A percentile compares a stretch with the other conserved stretches of the same genome.
Evolutionary conservation across 2,797 vertebrate species (phyloP).

Genomic region (Pygocentrus nattereri): DNA sequence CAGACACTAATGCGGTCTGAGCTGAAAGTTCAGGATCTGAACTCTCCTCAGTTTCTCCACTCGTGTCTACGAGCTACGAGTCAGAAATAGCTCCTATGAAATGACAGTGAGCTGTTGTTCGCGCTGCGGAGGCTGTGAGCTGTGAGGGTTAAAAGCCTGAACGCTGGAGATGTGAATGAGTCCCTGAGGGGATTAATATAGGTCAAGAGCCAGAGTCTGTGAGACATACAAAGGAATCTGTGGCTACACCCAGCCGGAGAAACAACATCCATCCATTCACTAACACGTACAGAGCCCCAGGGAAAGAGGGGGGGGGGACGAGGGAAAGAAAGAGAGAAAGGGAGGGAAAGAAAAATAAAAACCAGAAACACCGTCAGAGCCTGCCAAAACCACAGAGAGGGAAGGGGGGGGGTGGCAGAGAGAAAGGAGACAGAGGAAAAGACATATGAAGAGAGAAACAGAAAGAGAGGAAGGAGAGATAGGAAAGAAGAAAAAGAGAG

Average conservation of each 20-base stretch:
- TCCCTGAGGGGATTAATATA: slow-evolving; percentile 48
- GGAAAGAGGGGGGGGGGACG: slow-evolving; percentile 8
- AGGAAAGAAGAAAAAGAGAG: too few relatives aligned
- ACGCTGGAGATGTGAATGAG: slow-evolving; percentile 12
- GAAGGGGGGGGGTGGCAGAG: slow-evolving; percentile 13
- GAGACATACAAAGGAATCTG: slow-evolving; percentile 36
- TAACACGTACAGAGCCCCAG: slow-evolving; percentile 16
- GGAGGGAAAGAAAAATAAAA: slow-evolving; percentile 27
- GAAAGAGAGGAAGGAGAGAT: too few relatives aligned
- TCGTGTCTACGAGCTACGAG: not conserved
- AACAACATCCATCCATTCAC: slow-evolving; percentile 44
- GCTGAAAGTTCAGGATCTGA: not conserved
- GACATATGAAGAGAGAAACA: too few relatives aligned
- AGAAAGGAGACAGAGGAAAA: too few relatives aligned
- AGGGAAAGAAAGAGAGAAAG: slow-evolving; percentile 14
- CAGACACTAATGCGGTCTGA: too few relatives aligned
- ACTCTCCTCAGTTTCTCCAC: not conserved
- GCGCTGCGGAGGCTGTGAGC: not conserved
- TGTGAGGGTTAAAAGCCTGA: slow-evolving; percentile 19
- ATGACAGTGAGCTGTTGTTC: slow-evolving; percentile 37
- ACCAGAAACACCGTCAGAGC: slow-evolving; percentile 50
- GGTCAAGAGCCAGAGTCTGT: slow-evolving; percentile 31
- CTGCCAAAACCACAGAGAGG: slow-evolving; percentile 51
- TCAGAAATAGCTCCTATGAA: not conserved
- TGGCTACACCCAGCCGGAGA: slow-evolving; percentile 46